Base-by-base conservation (phyloP, 2,888 invertebrate species). In the Lepidochrysops patricia region DNA sequence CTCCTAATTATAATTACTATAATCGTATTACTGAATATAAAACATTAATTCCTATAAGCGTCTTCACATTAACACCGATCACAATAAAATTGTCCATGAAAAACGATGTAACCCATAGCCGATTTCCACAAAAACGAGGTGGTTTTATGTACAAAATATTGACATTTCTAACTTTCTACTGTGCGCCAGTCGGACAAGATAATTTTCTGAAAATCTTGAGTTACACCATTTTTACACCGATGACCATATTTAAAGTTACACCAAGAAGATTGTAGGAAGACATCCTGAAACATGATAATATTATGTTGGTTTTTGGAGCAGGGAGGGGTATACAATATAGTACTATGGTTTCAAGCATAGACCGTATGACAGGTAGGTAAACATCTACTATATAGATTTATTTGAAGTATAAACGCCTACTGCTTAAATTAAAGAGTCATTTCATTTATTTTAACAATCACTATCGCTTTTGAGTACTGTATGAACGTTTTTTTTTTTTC, bases 1-100 rank as follows among this genome's bases (percentile, higher is more conserved):
- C 35, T 34, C 58, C 32, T 58, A 26, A 34, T 59, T 62, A 62
- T 54, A 61, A 3, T n/a, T n/a, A n/a, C 60, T 64, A 61, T 52
- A 52, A 59, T 32, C 13, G 61, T 66, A 65, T 61, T 64, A 59
- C 63, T 48, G 61, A 66, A 62, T 61, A 61, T 60, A 62, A 57
- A 63, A 66, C 63, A 60, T 69, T 74, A 71, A 74, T 57, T 64
- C 64, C 82, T 86, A 85, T 86, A 87, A 87, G 87, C 87, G 86
- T 86, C 78, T 76, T 85, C 76, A 87, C 86, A 86, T 79, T 85
- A 75, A 87, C 86, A 86, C 79, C 83, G 78, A 87, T 84, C 84
- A 87, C 81, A 23, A 80, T 43, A 57, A 26, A 19, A 15, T 19
- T 1, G 43, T 43, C 19, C 19, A 43, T 43, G 19, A 43, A 43